Evolutionary conservation across 2,113 vertebrate species (phyloP), one percentile per base, ranked within the genome.

Genomic region (Brevimyrus niger): DNA sequence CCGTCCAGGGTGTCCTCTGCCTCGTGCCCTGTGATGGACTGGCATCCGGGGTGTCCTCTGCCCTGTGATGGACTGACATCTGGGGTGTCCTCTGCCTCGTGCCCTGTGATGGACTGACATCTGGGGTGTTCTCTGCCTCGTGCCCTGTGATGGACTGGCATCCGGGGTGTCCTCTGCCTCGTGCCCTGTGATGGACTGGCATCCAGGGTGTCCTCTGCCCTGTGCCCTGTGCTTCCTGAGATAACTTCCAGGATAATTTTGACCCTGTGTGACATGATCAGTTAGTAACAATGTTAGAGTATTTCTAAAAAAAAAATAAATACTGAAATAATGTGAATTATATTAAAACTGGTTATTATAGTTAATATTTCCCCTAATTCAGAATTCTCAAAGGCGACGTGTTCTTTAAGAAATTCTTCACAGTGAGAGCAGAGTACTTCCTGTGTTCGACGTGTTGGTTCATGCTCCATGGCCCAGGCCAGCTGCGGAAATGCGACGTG

Each of bases 401-500:
- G 73, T 80, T 76, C 69, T 76, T 76, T 76, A 76, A 76, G 27
- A 15, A 42, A 3, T 69, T 69, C 6, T 55, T 38, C 27, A 35
- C 7, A 47, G 19, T 69, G 17, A 58, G 6, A 58, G 11, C 11
- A 31, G 27, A 73, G 10, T 73, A 35, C 65, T 73, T 73, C 65
- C 27, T 73, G 58, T 73, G 23, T 47, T 10, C 23, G 9, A 38
- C 21, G 3, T 88, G 1, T 4, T 1, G 73, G 8, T 80, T 69
- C n/a, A 31, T 80, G 35, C 35, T 80, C 35, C 13, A 80, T 0
- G 65, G 10, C 69, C 23, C 42, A 96, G 95, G 94, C 13, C 94
- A 95, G 92, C 42, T 95, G 86, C 92, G 92, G 91, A 95, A 93
- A 82, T 92, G 94, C 31, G 94, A 93, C 0, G 91, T 94, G 47